Conservation (phyloP, 2,797 vertebrate genomes). For the Catharus ustulatus region DNA sequence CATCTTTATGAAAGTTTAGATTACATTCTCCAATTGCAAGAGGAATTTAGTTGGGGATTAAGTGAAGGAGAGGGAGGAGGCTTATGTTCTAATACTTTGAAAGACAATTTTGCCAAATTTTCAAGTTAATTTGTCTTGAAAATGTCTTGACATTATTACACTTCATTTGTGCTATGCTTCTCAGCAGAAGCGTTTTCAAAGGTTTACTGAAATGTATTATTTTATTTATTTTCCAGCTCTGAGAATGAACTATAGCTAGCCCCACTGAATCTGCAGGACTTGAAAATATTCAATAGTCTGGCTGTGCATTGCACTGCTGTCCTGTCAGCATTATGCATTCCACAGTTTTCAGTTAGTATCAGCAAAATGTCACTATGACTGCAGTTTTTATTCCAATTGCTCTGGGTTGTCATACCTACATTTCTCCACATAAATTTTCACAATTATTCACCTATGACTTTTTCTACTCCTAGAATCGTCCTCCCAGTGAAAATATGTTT, state of each 20-base stretch:
- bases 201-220: not conserved
- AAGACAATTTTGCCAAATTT: not conserved
- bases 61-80: not conserved
- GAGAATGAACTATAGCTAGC: not conserved
- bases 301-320: not conserved
- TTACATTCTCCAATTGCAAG: not conserved
- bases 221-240: not conserved
- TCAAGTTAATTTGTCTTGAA: not conserved
- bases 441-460: not conserved
- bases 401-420: not conserved
- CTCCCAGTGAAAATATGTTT: not conserved
- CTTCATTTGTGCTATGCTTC: not conserved
- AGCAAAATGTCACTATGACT: not conserved
- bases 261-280: not conserved
- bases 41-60: not conserved
- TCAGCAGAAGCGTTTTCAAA: not conserved
- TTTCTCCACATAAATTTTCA: not conserved
- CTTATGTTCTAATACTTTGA: not conserved
- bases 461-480: not conserved
- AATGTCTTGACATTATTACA: not conserved
- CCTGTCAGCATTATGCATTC: not conserved
- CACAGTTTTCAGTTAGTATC: not conserved
- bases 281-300: not conserved
- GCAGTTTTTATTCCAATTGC: not conserved
- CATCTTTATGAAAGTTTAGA: not conserved